Conservation (phyloP, 2,888 invertebrate species). For the Subacronicta megacephala region DNA sequence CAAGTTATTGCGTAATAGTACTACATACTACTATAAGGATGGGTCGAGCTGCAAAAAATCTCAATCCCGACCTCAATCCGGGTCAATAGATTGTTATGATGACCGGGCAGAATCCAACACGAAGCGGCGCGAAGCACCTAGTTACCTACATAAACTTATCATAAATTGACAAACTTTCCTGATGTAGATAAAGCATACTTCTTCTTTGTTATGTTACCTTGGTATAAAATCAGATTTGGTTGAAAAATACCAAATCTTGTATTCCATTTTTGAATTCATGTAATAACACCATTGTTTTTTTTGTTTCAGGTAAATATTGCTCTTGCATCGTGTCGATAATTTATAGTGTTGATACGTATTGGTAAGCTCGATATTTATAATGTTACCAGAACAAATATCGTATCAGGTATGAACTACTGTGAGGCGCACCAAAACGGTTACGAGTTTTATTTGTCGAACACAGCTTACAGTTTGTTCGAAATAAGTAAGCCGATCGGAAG, state of each 20-base stretch:
- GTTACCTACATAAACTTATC: conserved; percentile 47
- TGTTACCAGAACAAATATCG: too few species aligned
- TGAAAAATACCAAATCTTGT: too few species aligned
- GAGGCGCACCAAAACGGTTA: conserved; percentile 5
- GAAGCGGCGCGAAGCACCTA: conserved; percentile 15
- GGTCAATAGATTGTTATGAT: conserved; percentile 54
- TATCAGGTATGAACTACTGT: conserved; percentile 5
- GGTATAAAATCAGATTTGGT: too few species aligned
- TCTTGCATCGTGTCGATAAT: conserved; percentile 20
- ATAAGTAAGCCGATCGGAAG: too few species aligned
- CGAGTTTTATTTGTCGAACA: conserved; percentile 46
- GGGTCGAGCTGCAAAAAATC: conserved; percentile 32
- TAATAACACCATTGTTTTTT: too few species aligned
- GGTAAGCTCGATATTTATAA: not conserved
- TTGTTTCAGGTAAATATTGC: conserved; percentile 60
- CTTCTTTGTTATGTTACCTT: conserved; percentile 36
- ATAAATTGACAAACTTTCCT: conserved; percentile 47
- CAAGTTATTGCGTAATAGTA: conserved; percentile 32
- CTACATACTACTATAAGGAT: conserved; percentile 17
- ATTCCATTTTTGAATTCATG: too few species aligned
- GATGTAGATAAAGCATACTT: conserved; percentile 35
- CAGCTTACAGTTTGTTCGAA: too few species aligned
- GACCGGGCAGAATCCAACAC: conserved; percentile 36
- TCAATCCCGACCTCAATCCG: conserved; percentile 32
- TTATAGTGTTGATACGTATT: not conserved